Evolutionary conservation across 2,888 invertebrate species (phyloP), one percentile per base, ranked within the genome.

Genomic region (Acronicta leporina): DNA sequence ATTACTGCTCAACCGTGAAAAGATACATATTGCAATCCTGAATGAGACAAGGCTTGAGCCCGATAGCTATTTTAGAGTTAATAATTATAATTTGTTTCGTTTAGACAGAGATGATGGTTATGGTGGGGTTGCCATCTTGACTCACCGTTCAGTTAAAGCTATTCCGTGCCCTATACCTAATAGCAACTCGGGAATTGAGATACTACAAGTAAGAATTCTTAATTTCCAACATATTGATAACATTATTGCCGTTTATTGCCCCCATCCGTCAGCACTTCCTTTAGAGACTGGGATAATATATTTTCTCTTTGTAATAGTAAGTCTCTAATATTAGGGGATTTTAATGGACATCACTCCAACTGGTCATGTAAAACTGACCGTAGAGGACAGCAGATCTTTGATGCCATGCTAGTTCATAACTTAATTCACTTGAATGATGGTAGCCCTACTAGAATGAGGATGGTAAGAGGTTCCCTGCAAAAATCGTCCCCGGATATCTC

Each of bases 81-180:
- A 10, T 13, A 13, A 33, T 11, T 48, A 55, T 10, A 48, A 55
- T 14, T 15, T n/a, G n/a, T 51, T 20, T 35, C 16, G 51, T n/a
- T 20, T 33, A n/a, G 50, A 50, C 16, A 41, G 46, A 41, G 33
- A 40, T 5, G 54, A 54, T 46, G 38, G 38, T 46, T 54, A 54
- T 15, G 46, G 54, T 41, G 54, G 54, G 8, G 54, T 54, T 9
- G 54, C 46, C 25, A 54, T 54, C 13, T 13, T 54, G 16, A 54
- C 54, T 45, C 54, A 54, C 30, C 38, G 40, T 7, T 54, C 46
- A 10, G 40, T 54, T 7, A 54, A 40, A 16, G 10, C 54, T n/a
- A 13, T 41, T 54, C 4, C 40, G 15, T 46, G 45, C 27, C 13
- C n/a, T 15, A 27, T 40, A 9, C 13, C 16, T 25, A 49, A 27